Conservation (phyloP, 2,113 vertebrate genomes). For the Danionella cerebrum region DNA sequence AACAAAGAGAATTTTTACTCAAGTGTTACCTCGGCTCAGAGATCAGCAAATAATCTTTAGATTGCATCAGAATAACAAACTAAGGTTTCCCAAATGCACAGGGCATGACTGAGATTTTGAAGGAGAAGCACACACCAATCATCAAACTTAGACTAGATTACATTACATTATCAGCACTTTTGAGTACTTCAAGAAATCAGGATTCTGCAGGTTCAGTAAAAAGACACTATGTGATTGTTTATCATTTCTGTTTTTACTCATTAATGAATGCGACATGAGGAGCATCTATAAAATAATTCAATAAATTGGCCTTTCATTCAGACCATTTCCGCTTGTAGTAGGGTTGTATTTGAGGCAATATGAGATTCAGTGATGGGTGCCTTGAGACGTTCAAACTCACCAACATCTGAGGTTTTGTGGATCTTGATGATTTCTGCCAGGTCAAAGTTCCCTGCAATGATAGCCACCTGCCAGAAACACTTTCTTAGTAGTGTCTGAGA, state of each 20-base stretch:
- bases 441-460: conserved; percentile 96
- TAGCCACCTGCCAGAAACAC: conserved; percentile 74
- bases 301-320: too few species aligned
- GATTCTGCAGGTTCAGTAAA: too few species aligned
- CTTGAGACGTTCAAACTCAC: conserved; percentile 63
- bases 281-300: too few species aligned
- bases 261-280: too few species aligned
- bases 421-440: conserved; percentile 95
- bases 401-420: conserved; percentile 89
- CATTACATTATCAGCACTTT: background rate
- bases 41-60: conserved; percentile 34
- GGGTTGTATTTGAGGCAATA: background rate
- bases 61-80: too few species aligned
- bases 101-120: conserved; percentile 33
- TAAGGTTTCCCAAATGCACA: too few species aligned
- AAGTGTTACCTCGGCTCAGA: too few species aligned
- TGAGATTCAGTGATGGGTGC: background rate
- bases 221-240: too few species aligned
- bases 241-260: background rate
- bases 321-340: background rate
- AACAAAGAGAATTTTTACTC: too few species aligned
- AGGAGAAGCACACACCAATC: conserved; percentile 25
- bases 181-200: too few species aligned
- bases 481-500: too few species aligned
- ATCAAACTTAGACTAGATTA: conserved; percentile 3